Evolutionary conservation across 2,113 vertebrate genomes (phyloP).

Genomic region (Scalopus aquaticus): DNA sequence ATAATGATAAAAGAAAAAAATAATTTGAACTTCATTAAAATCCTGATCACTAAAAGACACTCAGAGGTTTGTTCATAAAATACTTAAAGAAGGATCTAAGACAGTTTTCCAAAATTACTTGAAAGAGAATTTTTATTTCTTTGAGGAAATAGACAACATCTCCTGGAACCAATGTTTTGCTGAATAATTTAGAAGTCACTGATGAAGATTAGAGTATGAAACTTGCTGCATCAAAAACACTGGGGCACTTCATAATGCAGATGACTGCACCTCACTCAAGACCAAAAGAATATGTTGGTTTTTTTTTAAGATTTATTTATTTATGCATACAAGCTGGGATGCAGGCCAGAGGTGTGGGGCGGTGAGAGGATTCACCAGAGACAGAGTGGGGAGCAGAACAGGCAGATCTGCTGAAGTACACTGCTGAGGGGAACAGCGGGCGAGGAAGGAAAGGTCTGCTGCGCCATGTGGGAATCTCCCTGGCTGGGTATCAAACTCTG

Average conservation of each 20-base stretch:
- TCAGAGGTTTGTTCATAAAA: not conserved
- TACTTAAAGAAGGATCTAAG: not conserved
- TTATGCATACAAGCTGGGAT: too few relatives aligned
- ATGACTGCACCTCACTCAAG: too few relatives aligned
- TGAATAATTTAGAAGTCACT: slow-evolving; percentile 14
- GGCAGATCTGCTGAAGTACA: too few relatives aligned
- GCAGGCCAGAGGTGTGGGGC: too few relatives aligned
- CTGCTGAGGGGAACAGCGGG: too few relatives aligned
- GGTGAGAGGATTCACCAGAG: too few relatives aligned
- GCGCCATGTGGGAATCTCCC: too few relatives aligned
- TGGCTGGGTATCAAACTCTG: too few relatives aligned
- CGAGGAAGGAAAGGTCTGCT: too few relatives aligned
- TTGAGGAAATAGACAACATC: not conserved
- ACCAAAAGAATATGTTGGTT: not conserved
- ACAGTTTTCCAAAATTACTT: not conserved
- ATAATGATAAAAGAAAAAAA: not conserved
- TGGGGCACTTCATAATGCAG: not conserved
- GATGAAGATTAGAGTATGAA: not conserved
- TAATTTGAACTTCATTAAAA: not conserved
- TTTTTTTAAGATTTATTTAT: too few relatives aligned
- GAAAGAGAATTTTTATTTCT: not conserved
- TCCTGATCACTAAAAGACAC: not conserved
- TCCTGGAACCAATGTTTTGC: slow-evolving; percentile 1
- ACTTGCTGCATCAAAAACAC: not conserved
- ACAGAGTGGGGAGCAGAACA: too few relatives aligned